A percentile compares a stretch with the other conserved stretches of the same genome.
phyloP scores from a whole-genome alignment of 1,140 invertebrate genomes.

The Euura saliciscinereae region DNA sequence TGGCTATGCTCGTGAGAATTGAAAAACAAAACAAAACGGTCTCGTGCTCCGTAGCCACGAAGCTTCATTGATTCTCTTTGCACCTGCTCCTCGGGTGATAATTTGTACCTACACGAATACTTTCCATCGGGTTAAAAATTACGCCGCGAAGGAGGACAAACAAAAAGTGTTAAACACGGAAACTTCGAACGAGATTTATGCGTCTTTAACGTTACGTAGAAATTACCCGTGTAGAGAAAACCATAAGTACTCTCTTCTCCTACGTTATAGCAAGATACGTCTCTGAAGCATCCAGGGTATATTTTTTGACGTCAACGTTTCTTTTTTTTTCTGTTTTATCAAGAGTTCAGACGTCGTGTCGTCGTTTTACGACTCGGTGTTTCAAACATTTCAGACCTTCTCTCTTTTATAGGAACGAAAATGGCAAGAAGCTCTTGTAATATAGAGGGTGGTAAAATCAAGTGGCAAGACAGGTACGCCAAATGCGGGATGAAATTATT shows the following conservation, averaged over 20 bases:
- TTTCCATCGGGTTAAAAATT: neutral
- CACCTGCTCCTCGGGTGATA: neutral
- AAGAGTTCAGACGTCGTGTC: no score
- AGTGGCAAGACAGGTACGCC: neutral
- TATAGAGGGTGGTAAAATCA: neutral
- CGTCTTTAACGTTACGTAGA: no score
- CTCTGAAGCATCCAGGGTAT: no score
- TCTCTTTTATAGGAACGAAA: neutral
- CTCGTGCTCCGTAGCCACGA: neutral
- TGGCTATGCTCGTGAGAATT: neutral
- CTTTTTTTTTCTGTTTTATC: no score
- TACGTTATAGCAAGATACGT: no score
- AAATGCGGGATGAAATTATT: neutral
- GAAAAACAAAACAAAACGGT: neutral
- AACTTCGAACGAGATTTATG: neutral
- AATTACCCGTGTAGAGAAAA: no score
- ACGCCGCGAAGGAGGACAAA: neutral
- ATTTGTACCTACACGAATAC: neutral
- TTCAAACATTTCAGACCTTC: neutral
- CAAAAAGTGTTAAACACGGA: constrained; percentile 5
- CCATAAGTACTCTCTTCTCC: no score
- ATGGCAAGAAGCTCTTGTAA: neutral
- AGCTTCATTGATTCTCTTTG: neutral
- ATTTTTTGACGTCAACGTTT: no score
- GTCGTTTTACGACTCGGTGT: no score